phyloP scores from a whole-genome alignment of 2,113 vertebrate species.

The Varanus salvator region DNA sequence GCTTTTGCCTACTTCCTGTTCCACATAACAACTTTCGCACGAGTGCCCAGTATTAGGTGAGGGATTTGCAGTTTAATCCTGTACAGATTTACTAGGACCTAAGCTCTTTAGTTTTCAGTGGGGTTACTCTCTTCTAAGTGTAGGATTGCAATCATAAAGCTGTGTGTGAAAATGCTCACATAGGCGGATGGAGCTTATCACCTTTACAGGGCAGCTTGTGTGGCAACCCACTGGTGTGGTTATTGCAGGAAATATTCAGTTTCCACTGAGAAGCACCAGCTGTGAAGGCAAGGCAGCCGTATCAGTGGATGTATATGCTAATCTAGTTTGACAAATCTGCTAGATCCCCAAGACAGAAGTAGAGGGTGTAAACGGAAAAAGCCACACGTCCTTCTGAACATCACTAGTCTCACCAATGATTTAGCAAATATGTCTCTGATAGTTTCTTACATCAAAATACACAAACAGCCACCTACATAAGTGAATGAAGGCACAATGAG shows the following conservation, averaged over 20 bases:
- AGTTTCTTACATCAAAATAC: background rate
- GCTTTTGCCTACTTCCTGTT: background rate
- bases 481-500: background rate
- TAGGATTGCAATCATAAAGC: background rate
- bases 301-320: constrained; percentile 13
- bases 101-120: background rate
- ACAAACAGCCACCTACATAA: background rate
- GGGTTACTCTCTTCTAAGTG: background rate
- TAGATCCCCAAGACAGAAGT: constrained; percentile 7
- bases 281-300: background rate
- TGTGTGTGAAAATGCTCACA: background rate
- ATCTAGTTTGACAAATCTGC: constrained; percentile 42
- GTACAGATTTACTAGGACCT: background rate
- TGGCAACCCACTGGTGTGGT: background rate
- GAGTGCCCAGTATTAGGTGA: background rate
- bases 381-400: constrained; percentile 18
- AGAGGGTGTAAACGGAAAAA: background rate
- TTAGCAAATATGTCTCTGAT: background rate
- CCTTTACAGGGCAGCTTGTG: background rate
- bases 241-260: background rate
- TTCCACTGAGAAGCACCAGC: background rate
- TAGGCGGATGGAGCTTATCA: background rate
- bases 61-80: background rate
- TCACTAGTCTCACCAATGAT: background rate
- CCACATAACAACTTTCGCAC: background rate